These are phyloP conservation scores for Phylloscopus collybita DNA, from an alignment of 2,797 vertebrate species.

Conservation along the genomic window DNA sequence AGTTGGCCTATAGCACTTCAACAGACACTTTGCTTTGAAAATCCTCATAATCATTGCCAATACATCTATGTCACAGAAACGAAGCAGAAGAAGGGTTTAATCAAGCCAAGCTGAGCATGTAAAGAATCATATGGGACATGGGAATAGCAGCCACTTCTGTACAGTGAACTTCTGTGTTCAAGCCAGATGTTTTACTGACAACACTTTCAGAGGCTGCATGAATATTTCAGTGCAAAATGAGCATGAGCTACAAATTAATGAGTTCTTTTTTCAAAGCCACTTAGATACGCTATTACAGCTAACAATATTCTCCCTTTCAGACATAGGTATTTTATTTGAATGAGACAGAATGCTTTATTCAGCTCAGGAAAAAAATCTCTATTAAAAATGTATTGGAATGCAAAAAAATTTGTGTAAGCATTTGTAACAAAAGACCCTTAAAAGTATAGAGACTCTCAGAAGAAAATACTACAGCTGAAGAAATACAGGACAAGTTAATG, in stretches of 20 bases:
- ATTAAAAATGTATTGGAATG: not conserved
- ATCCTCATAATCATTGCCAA: not conserved
- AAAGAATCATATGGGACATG: constrained; percentile 26
- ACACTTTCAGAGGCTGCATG: constrained; percentile 37
- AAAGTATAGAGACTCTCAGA: not conserved
- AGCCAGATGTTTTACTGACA: constrained; percentile 51
- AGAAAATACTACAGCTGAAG: not conserved
- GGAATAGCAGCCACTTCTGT: not conserved
- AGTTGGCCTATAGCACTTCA: constrained; percentile 29
- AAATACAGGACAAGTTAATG: not conserved
- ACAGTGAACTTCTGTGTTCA: not conserved
- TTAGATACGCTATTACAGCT: constrained; percentile 27
- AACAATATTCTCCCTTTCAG: not conserved
- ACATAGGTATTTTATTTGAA: not conserved
- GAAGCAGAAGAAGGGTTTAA: not conserved
- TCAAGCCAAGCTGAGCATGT: constrained; percentile 15
- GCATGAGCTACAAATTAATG: not conserved
- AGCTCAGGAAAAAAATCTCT: not conserved
- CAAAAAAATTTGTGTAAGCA: not conserved
- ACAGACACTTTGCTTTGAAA: constrained; percentile 49
- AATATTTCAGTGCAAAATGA: constrained; percentile 44
- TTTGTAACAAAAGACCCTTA: not conserved
- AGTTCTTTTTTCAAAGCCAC: not conserved
- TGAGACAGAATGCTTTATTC: not conserved
- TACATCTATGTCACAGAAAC: not conserved